A percentile compares a stretch with the other conserved stretches of the same genome.
Conservation (phyloP, 2,113 vertebrate species). For the Cacatua alba region DNA sequence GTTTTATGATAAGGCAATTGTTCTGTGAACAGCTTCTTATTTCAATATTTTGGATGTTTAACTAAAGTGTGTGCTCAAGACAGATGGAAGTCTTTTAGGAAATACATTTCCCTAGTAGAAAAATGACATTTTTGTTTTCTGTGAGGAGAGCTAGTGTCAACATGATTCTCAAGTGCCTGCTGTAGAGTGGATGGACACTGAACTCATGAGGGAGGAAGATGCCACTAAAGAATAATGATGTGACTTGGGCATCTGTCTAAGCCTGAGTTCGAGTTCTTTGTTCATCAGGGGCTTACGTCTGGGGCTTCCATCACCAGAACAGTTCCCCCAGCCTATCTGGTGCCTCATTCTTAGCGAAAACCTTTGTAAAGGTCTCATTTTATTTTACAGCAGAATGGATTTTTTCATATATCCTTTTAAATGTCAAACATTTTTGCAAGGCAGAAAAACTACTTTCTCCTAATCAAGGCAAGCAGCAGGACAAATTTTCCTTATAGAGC, state of each 20-base stretch:
- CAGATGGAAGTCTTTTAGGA: constrained; percentile 18
- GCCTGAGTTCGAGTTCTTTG: background rate
- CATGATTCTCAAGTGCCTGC: background rate
- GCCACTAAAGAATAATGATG: background rate
- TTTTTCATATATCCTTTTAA: background rate
- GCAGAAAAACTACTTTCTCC: background rate
- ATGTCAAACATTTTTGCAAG: constrained; percentile 9
- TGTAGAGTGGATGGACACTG: background rate
- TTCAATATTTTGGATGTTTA: constrained; percentile 62
- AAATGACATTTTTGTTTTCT: background rate
- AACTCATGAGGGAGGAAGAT: background rate
- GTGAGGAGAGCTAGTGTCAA: background rate
- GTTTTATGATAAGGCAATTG: constrained; percentile 57
- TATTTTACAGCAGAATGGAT: background rate
- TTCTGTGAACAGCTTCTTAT: constrained; percentile 11
- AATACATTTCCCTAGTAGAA: background rate
- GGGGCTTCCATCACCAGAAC: background rate
- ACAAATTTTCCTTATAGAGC: background rate
- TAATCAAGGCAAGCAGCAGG: background rate
- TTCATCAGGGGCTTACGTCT: background rate
- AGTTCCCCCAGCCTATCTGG: background rate
- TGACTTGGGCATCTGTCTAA: background rate
- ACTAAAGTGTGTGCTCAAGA: constrained; percentile 25
- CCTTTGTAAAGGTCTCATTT: background rate
- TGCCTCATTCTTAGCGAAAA: background rate